Evolutionary conservation across 2,888 invertebrate species (phyloP).

Genomic region (Pyrrhosoma nymphula): DNA sequence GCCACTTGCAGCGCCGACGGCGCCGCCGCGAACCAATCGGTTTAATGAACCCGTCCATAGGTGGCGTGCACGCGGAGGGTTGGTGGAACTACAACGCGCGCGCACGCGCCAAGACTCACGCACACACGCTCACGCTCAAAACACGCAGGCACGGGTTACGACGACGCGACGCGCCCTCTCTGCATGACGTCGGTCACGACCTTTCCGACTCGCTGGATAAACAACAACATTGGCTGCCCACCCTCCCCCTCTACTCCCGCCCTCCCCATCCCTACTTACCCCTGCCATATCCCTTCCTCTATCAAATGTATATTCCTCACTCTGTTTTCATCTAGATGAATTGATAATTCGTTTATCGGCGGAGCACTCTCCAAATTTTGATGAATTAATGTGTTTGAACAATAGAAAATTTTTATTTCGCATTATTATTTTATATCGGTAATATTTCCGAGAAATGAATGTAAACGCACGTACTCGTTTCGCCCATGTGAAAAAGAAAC

Average conservation of each 20-base stretch:
- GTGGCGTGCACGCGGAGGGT: background rate
- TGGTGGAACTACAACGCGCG: background rate
- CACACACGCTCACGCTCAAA: too few species aligned
- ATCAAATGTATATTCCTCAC: too few species aligned
- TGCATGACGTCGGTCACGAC: slow-evolving; percentile 14
- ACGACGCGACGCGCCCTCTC: background rate
- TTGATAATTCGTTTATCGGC: background rate
- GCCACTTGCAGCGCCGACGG: background rate
- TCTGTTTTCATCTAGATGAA: too few species aligned
- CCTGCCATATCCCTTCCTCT: background rate
- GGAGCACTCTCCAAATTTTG: background rate
- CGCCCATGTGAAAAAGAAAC: too few species aligned
- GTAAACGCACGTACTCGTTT: too few species aligned
- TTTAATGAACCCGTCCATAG: background rate
- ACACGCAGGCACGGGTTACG: background rate
- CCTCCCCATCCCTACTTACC: background rate
- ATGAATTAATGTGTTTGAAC: background rate
- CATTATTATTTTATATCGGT: background rate
- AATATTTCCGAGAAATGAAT: too few species aligned
- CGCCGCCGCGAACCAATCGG: background rate
- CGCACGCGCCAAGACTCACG: background rate
- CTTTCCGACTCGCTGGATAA: background rate
- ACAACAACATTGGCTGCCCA: background rate
- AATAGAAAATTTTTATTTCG: background rate
- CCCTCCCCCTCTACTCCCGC: background rate